Base-by-base conservation (phyloP, 2,113 vertebrate species). In the Axis porcinus region DNA sequence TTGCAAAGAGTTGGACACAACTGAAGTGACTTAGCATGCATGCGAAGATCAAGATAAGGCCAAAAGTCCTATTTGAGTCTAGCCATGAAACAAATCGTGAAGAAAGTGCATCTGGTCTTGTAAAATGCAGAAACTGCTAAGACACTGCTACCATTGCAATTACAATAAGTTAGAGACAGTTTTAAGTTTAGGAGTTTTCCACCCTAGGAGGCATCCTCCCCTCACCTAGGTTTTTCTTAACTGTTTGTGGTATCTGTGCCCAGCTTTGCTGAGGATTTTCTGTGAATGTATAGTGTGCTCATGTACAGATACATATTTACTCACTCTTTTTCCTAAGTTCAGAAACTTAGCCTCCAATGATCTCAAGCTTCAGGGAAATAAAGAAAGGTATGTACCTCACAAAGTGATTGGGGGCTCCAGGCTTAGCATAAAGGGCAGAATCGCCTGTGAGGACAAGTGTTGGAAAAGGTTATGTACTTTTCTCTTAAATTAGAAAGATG, bases 241-340 rank as follows among this genome's bases (percentile, higher is more conserved):
- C 23, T 64, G 45, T 54, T 64, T 57, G 21, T 64, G 54, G 60
- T 52, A 43, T 58, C 93, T n/a, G 1, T 17, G 40, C 7, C 76
- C 45, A 94, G n/a, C 30, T 91, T 93, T 50, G 64, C 64, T 89
- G 43, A 96, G 62, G 55, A 78, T 90, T 92, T 96, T 93, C 76
- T 92, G 47, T 23, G n/a, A 28, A 43, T 33, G 36, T 54, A 15
- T 60, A 64, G 28, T 47, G 28, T 54, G 23, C 19, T 19, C 27
- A 30, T 70, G 33, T 70, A 55, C 64, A 79, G 45, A 86, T 12
- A 54, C 12, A 54, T 15, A 50, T n/a, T 23, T 2, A 40, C 15
- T 43, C 10, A 36, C 57, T 54, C 21, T 8, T 11, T 70, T 78
- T 70, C 64, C 52, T 52, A 64, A 92, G 28, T 82, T 91, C 50